Conservation (phyloP, 92 coral and sea anemone genomes). For the Pocillopora grandis region DNA sequence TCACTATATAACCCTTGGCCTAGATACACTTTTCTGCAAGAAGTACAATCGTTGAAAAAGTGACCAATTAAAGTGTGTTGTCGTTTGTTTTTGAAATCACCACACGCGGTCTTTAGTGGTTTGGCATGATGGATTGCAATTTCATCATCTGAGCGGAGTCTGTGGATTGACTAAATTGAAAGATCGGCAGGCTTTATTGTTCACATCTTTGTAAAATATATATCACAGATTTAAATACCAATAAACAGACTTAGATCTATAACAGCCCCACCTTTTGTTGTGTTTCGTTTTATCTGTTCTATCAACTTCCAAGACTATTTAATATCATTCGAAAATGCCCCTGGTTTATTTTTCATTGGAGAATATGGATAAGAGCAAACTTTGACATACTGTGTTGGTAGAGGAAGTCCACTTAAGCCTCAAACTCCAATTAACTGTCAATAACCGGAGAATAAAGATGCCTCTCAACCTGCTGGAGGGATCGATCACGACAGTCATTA, state of each 20-base stretch:
- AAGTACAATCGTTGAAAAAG: not conserved
- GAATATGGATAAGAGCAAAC: not conserved
- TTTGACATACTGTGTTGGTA: not conserved
- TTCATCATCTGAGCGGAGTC: conserved; percentile 30
- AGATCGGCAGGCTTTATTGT: not conserved
- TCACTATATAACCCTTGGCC: too few species aligned
- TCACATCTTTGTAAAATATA: not conserved
- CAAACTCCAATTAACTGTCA: too few species aligned
- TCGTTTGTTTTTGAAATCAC: conserved; percentile 2
- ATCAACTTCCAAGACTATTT: not conserved
- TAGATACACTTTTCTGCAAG: not conserved
- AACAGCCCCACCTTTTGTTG: not conserved
- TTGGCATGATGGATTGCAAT: conserved; percentile 13
- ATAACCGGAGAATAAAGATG: too few species aligned
- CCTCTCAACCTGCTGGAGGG: too few species aligned
- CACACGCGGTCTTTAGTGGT: conserved; percentile 11
- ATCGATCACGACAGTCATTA: too few species aligned
- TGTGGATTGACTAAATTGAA: not conserved
- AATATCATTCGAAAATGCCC: not conserved
- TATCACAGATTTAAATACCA: not conserved
- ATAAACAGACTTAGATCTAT: not conserved
- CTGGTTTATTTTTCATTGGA: not conserved
- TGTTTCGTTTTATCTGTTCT: not conserved
- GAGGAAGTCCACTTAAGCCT: not conserved
- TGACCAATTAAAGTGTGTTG: not conserved